phyloP scores from a whole-genome alignment of 2,797 vertebrate genomes.

The Fundulus diaphanus region DNA sequence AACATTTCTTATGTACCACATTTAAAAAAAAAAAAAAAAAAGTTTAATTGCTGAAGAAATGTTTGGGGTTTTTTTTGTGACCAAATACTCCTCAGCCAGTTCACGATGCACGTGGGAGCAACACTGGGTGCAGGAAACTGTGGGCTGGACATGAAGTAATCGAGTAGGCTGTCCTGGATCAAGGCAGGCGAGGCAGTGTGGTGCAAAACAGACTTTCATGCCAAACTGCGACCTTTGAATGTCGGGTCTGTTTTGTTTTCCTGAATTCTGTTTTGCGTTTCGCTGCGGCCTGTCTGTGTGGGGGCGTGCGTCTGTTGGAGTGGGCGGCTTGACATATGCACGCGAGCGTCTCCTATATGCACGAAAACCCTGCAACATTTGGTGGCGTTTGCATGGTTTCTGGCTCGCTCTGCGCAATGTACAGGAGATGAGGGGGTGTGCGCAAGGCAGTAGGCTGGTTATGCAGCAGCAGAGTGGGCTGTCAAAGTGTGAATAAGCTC shows the following conservation, averaged over 20 bases:
- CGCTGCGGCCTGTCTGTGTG: constrained; percentile 19
- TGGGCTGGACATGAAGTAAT: constrained; percentile 59
- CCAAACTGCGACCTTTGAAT: constrained; percentile 69
- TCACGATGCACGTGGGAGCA: constrained; percentile 58
- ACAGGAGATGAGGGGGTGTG: constrained; percentile 69
- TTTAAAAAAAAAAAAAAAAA: constrained; percentile 18
- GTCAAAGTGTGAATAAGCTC: constrained; percentile 60
- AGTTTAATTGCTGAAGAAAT: constrained; percentile 45
- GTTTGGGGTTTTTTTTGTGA: constrained; percentile 43
- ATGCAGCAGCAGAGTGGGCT: constrained; percentile 68
- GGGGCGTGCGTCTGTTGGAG: constrained; percentile 40
- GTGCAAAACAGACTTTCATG: constrained; percentile 64
- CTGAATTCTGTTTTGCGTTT: constrained; percentile 36
- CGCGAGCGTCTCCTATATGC: constrained; percentile 39
- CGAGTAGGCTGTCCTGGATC: constrained; percentile 65
- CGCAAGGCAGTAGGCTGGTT: constrained; percentile 67
- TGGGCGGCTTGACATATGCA: constrained; percentile 50
- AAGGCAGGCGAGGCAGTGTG: constrained; percentile 63
- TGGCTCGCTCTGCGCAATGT: constrained; percentile 51
- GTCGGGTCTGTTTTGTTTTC: constrained; percentile 50
- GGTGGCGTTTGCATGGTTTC: constrained; percentile 45
- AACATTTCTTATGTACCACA: constrained; percentile 25
- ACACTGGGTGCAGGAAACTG: constrained; percentile 49
- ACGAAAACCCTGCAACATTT: constrained; percentile 45
- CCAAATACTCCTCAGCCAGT: constrained; percentile 34